Base-by-base conservation (phyloP, 2,888 invertebrate species). In the Atherix ibis region DNA sequence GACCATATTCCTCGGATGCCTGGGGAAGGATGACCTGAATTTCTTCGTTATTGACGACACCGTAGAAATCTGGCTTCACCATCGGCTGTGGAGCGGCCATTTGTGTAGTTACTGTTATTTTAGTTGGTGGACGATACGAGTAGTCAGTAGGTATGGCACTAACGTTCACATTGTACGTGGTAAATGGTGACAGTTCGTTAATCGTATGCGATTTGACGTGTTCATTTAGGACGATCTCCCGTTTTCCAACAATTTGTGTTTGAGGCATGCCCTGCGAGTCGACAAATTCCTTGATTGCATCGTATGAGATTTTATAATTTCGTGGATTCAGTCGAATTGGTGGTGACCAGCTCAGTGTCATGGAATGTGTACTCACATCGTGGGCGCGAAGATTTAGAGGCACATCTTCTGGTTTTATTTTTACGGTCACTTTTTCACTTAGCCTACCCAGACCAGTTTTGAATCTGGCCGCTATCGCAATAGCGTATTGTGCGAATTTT, bases 1-100 rank as follows among this genome's bases (percentile, higher is more conserved):
- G 92, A 15, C 98, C 97, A 54, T 94, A 94, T 61, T 94, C 94
- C 65, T 97, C 97, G 0, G 92, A 91, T 0, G 97, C 95, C 64
- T 89, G 89, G 19, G 88, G 91, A 49, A 92, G 63, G 51, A 89
- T 88, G n/a, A 92, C 87, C 45, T 84, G 74, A 49, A 87, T 83
- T 49, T 78, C 77, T 63, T 85, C 83, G 26, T 80, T 79, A 58
- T 82, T 83, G 3, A 82, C 76, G 16, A 88, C 87, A 10, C 87
- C 88, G 51, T 87, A 87, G 54, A 89, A 89, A 57, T 91, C 91
- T 0, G 91, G 91, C 51, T 89, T 84, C 1, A 89, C 89, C 89
- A 91, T 91, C 0, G 89, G 89, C 48, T 89, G 87, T 0, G 91
- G 91, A 1, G 89, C 89, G 26, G 91, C 91, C 89, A 91, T 91